A percentile compares a stretch with the other conserved stretches of the same genome.
phyloP scores from a whole-genome alignment of 2,797 vertebrate species.

The Triplophysa bombifrons region DNA sequence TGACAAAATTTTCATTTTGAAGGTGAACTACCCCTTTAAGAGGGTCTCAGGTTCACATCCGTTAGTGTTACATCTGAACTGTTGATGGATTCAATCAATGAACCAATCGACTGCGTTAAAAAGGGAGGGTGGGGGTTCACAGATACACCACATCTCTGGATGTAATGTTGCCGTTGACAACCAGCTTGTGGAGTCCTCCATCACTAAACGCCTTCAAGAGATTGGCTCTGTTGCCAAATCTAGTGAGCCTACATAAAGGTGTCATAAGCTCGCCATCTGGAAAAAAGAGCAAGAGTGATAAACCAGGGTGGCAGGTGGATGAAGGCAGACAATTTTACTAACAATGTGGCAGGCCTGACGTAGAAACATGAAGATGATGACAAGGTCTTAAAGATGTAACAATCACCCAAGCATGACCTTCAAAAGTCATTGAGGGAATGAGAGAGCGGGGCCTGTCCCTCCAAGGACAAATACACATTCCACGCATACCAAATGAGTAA shows the following conservation, averaged over 20 bases:
- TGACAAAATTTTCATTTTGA: no score
- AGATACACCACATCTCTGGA: not conserved
- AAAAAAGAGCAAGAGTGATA: not conserved
- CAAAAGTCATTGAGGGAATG: conserved; percentile 12
- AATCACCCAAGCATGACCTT: not conserved
- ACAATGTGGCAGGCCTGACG: no score
- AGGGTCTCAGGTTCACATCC: not conserved
- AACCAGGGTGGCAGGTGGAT: not conserved
- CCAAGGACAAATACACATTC: conserved; percentile 16
- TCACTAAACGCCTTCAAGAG: not conserved
- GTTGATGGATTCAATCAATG: not conserved
- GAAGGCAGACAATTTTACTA: not conserved
- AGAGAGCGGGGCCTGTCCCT: conserved; percentile 14
- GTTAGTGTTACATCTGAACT: not conserved
- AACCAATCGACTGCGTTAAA: conserved; percentile 8
- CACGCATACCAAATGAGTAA: not conserved
- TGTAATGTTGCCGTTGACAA: conserved; percentile 27
- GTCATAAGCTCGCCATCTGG: not conserved
- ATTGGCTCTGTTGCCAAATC: no score
- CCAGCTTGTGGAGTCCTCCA: not conserved
- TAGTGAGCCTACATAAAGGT: not conserved
- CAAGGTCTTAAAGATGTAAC: not conserved
- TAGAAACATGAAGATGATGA: not conserved
- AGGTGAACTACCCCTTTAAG: not conserved
- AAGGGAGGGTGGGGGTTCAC: not conserved